Evolutionary conservation across 2,888 invertebrate genomes (phyloP).

Genomic region (Cerceris rybyensis): DNA sequence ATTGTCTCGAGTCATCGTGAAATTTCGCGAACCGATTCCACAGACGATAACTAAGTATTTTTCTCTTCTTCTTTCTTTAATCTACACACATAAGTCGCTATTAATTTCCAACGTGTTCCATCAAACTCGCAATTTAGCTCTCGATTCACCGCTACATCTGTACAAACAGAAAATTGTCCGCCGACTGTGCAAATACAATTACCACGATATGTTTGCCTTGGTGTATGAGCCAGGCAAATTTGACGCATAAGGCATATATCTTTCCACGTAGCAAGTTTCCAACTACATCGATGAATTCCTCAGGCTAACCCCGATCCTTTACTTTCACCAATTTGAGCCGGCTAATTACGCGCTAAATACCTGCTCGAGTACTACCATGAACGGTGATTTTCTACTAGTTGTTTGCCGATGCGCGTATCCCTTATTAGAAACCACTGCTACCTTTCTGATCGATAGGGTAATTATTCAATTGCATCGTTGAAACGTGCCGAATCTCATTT

Average conservation of each 20-base stretch:
- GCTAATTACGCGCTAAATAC: constrained; percentile 62
- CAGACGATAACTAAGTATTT: too few species aligned
- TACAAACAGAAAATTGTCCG: constrained; percentile 44
- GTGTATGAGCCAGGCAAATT: constrained; percentile 20
- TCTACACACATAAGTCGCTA: too few species aligned
- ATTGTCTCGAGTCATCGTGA: too few species aligned
- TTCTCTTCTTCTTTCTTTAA: too few species aligned
- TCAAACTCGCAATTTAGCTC: constrained; percentile 12
- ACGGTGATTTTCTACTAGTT: constrained; percentile 24
- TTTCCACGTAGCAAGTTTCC: constrained; percentile 43
- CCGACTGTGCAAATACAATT: constrained; percentile 62
- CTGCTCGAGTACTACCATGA: constrained; percentile 19
- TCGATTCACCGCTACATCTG: constrained; percentile 36
- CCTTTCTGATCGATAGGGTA: constrained; percentile 50
- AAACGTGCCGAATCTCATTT: background rate
- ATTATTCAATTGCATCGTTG: constrained; percentile 51
- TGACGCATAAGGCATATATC: constrained; percentile 21
- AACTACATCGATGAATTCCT: constrained; percentile 51
- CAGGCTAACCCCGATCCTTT: constrained; percentile 16
- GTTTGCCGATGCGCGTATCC: constrained; percentile 20
- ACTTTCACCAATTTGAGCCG: constrained; percentile 57
- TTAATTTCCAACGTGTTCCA: background rate
- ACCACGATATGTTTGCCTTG: constrained; percentile 21
- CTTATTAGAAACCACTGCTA: constrained; percentile 32
- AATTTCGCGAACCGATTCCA: too few species aligned